Conservation (phyloP, 2,888 invertebrate species). For the Steromphala cineraria region DNA sequence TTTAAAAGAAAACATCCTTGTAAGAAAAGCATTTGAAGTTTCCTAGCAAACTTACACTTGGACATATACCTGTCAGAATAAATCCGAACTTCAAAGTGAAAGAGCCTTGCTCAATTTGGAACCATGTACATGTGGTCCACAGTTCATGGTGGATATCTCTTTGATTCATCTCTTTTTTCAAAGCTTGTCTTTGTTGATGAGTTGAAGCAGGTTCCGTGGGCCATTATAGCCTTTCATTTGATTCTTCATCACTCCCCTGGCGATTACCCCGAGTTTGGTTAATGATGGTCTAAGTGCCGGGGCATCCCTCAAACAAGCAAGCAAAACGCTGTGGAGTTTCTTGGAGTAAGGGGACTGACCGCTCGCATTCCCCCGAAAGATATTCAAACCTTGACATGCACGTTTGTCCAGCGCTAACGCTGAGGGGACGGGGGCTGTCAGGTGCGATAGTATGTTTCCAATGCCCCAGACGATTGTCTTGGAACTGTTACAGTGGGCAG, state of each 20-base stretch:
- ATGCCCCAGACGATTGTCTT: constrained; percentile 57
- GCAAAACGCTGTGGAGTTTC: constrained; percentile 39
- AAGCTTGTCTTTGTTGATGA: background rate
- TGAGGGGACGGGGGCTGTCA: constrained; percentile 44
- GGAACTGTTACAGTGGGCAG: constrained; percentile 35
- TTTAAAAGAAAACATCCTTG: no score
- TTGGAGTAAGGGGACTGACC: constrained; percentile 31
- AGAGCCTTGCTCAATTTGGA: no score
- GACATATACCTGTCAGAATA: no score
- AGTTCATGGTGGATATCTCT: no score
- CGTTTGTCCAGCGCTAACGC: constrained; percentile 19
- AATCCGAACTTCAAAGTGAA: no score
- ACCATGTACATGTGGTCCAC: no score
- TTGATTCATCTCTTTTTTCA: background rate
- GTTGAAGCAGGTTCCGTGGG: background rate
- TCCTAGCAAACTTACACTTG: no score
- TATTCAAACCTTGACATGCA: background rate
- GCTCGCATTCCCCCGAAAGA: background rate
- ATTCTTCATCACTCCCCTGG: background rate
- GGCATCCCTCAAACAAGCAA: constrained; percentile 39
- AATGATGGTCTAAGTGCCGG: constrained; percentile 40
- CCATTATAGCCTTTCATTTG: background rate
- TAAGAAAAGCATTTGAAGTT: no score
- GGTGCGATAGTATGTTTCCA: constrained; percentile 56
- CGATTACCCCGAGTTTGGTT: constrained; percentile 26